Evolutionary conservation across 2,797 vertebrate species (phyloP).

Genomic region (Anniella stebbinsi): DNA sequence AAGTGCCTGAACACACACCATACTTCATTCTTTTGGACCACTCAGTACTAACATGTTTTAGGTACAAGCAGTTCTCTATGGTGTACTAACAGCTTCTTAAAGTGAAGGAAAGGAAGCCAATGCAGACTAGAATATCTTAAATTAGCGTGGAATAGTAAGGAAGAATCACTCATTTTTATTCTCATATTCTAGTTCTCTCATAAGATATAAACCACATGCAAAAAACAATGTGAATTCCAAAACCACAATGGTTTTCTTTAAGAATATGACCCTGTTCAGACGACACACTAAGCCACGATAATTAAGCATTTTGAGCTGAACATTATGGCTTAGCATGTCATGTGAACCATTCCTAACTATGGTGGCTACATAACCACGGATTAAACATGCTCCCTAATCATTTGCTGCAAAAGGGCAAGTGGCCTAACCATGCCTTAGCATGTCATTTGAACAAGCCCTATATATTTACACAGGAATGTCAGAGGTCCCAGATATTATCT

Average conservation of each 20-base stretch:
- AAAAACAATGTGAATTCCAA: not conserved
- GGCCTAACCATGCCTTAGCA: no score
- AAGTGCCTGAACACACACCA: accelerated
- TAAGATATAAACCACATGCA: not conserved
- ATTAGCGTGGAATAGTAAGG: not conserved
- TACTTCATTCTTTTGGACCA: not conserved
- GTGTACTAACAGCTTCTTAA: not conserved
- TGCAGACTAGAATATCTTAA: not conserved
- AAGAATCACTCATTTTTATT: not conserved
- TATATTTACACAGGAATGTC: slow-evolving; percentile 2
- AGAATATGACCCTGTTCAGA: not conserved
- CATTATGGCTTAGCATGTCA: no score
- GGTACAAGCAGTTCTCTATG: not conserved
- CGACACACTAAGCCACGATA: no score
- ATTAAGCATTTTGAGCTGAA: no score
- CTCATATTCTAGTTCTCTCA: not conserved
- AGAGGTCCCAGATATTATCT: not conserved
- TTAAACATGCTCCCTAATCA: no score
- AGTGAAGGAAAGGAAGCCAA: not conserved
- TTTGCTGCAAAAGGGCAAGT: no score
- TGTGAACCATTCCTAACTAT: no score
- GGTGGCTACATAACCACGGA: no score
- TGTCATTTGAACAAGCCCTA: no score
- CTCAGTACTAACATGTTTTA: not conserved
- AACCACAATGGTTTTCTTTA: not conserved